Percentiles rank a stretch among this genome's conserved stretches.
phyloP scores from a whole-genome alignment of 2,888 invertebrate genomes.

The Erannis defoliaria region DNA sequence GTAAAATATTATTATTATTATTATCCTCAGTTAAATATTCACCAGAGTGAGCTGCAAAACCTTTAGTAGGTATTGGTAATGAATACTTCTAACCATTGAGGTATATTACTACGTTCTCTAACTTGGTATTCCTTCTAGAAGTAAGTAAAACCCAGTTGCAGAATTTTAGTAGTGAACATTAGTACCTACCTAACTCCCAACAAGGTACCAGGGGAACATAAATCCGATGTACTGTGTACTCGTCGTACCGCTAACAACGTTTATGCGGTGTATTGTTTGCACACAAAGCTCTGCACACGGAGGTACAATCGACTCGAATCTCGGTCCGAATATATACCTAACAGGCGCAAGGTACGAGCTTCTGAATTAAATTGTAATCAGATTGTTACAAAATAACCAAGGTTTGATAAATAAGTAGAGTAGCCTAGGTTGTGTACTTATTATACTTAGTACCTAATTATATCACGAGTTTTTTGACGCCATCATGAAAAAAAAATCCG shows the following conservation, averaged over 20 bases:
- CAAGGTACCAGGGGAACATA: conserved; percentile 19
- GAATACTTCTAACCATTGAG: too few species aligned
- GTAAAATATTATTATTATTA: too few species aligned
- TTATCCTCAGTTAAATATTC: too few species aligned
- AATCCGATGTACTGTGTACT: conserved; percentile 1
- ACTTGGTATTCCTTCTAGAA: background rate
- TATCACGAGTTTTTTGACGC: too few species aligned
- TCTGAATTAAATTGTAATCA: background rate
- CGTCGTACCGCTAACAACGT: conserved; percentile 3
- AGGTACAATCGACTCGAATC: conserved; percentile 30
- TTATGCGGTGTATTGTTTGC: conserved; percentile 14
- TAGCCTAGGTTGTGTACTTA: too few species aligned
- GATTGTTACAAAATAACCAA: background rate
- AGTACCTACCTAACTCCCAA: background rate
- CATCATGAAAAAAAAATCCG: too few species aligned
- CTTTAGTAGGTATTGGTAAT: too few species aligned
- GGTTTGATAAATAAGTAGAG: background rate
- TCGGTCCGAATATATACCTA: background rate
- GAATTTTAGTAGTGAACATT: background rate
- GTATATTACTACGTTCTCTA: too few species aligned
- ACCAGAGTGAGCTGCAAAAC: too few species aligned
- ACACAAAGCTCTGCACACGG: conserved; percentile 47
- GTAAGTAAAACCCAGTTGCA: background rate
- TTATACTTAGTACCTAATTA: too few species aligned
- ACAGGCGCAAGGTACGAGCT: conserved; percentile 13